phyloP scores from a whole-genome alignment of 2,888 invertebrate species.

The Taphrorychus bicolor region DNA sequence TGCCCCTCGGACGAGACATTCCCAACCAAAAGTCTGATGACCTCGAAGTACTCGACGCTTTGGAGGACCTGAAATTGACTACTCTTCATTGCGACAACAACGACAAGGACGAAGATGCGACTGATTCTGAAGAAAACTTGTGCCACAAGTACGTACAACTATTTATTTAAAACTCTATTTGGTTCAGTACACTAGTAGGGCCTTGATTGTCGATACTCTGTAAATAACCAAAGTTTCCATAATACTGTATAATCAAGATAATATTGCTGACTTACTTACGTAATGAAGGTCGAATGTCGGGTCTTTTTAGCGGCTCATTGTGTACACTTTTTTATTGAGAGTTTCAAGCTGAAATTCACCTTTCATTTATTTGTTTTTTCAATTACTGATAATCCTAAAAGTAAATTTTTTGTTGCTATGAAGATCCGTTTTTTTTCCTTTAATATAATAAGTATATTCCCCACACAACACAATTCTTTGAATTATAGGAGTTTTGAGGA shows the following conservation, averaged over 20 bases:
- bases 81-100: conserved; percentile 49
- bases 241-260: not conserved
- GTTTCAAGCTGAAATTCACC: no score
- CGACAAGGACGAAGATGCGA: conserved; percentile 49
- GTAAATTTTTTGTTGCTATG: no score
- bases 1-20: conserved; percentile 62
- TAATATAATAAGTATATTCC: no score
- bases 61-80: conserved; percentile 49
- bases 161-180: not conserved
- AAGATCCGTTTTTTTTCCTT: not conserved
- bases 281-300: not conserved
- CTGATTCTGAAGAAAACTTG: conserved; percentile 58
- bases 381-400: no score
- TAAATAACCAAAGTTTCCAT: not conserved
- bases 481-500: no score
- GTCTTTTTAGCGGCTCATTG: no score
- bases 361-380: no score
- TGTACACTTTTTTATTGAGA: no score
- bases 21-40: conserved; percentile 63
- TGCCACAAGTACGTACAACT: conserved; percentile 48
- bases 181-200: no score
- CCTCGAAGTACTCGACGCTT: conserved; percentile 56
- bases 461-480: no score
- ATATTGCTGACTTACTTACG: not conserved
- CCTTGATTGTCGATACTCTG: not conserved